Conservation (phyloP, 2,797 vertebrate genomes). For the Paramormyrops hopkinsi region DNA sequence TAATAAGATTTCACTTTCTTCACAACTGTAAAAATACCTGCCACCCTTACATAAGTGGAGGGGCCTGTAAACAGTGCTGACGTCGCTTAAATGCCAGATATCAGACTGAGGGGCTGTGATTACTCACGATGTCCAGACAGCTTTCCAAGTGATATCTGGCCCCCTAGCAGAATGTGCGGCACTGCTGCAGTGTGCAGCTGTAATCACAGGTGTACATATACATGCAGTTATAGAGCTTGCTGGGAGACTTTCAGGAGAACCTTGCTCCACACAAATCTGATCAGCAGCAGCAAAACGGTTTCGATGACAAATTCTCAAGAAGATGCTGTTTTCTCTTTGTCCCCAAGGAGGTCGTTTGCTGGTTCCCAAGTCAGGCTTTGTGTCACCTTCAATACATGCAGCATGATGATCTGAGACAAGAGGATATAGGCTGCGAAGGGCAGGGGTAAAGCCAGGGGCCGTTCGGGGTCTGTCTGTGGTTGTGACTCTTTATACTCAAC, state of each 20-base stretch:
- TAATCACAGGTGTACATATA: neutral
- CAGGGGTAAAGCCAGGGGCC: neutral
- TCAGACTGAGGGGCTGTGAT: neutral
- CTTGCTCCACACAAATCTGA: neutral
- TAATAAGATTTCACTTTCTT: neutral
- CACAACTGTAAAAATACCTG: neutral
- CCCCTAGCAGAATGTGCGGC: neutral
- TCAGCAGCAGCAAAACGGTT: neutral
- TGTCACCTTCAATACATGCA: neutral
- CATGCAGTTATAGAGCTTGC: neutral
- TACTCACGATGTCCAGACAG: neutral
- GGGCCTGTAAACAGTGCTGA: neutral
- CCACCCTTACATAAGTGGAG: neutral
- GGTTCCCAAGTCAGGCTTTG: neutral
- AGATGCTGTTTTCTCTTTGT: neutral
- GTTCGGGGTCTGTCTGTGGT: neutral
- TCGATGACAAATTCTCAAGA: neutral
- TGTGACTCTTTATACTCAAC: neutral
- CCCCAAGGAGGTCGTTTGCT: neutral
- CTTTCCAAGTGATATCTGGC: neutral
- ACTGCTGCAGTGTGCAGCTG: neutral
- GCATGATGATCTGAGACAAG: neutral
- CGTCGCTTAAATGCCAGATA: neutral
- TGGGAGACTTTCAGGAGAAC: neutral
- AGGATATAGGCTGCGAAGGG: neutral